Conservation (phyloP, 2,888 invertebrate species). For the Polyploca ridens region DNA sequence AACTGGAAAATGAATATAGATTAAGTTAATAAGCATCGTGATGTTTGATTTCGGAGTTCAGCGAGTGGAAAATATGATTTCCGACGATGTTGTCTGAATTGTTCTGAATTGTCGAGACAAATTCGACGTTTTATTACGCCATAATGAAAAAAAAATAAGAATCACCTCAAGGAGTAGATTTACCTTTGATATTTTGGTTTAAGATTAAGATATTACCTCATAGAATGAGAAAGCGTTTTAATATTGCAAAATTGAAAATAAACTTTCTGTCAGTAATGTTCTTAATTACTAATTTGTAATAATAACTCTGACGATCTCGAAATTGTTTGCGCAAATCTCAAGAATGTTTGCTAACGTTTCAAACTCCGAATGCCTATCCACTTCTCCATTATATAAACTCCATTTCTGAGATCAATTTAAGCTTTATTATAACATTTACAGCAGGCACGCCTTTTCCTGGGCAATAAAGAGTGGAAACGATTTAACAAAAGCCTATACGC, state of each 20-base stretch:
- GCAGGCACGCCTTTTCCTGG: constrained; percentile 7
- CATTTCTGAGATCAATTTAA: constrained; percentile 10
- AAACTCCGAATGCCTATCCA: constrained; percentile 5
- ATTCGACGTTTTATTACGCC: background rate
- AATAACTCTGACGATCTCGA: background rate
- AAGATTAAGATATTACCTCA: background rate
- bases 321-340: background rate
- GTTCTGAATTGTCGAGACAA: constrained; percentile 4
- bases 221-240: background rate
- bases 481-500: constrained; percentile 12
- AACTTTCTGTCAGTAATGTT: background rate
- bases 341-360: background rate
- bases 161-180: background rate
- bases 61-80: constrained; percentile 31
- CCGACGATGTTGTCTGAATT: constrained; percentile 24
- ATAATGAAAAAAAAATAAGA: background rate
- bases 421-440: constrained; percentile 7
- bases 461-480: constrained; percentile 13
- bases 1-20: constrained; percentile 33
- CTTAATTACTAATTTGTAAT: too few species aligned
- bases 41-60: constrained; percentile 28
- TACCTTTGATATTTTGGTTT: background rate
- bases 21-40: constrained; percentile 28
- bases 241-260: background rate
- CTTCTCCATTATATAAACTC: constrained; percentile 1